Conservation (phyloP, 2,113 vertebrate genomes). For the Thunnus maccoyii region DNA sequence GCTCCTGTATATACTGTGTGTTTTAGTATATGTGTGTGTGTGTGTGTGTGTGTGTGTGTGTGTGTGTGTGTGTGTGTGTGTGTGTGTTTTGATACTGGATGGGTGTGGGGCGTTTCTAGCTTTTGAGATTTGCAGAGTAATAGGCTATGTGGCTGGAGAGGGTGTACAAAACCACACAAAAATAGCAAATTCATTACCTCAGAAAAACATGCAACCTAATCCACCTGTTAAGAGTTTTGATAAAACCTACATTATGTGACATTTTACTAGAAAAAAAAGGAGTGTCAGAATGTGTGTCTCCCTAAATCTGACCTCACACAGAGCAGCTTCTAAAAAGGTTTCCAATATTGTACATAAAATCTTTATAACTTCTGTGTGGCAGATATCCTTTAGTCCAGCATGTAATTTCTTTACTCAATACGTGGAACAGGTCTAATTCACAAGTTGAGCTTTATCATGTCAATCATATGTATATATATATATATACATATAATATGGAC, state of each 20-base stretch:
- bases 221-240: constrained; percentile 1
- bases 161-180: neutral
- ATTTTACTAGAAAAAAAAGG: neutral
- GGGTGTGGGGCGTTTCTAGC: constrained; percentile 16
- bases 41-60: neutral
- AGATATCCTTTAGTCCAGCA: neutral
- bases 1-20: neutral
- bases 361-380: constrained; percentile 29
- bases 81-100: constrained; percentile 16
- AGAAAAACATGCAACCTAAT: neutral
- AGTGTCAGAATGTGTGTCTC: neutral
- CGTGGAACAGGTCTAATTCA: neutral
- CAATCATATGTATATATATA: no score
- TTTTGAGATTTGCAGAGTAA: neutral
- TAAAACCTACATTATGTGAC: neutral
- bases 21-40: no score
- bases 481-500: neutral
- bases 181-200: neutral
- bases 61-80: constrained; percentile 2
- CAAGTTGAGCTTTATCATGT: neutral
- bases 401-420: neutral
- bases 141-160: neutral
- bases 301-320: neutral
- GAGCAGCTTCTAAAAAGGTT: constrained; percentile 2
- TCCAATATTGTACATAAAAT: neutral